Base-by-base conservation (phyloP, 2,888 invertebrate species). In the Drosophila quasianomalipes region DNA sequence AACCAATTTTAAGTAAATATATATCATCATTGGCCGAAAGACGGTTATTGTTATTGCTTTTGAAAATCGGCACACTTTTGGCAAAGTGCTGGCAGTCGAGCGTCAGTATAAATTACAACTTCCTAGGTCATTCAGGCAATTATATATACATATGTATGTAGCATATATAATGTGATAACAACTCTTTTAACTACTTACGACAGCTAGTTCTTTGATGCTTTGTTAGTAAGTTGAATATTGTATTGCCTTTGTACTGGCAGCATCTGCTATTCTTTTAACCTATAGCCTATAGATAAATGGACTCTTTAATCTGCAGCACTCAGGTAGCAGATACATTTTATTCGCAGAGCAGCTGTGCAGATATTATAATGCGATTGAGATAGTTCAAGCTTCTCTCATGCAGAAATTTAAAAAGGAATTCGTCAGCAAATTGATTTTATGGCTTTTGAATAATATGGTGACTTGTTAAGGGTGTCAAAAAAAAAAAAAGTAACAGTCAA, bases 381-480 rank as follows among this genome's bases (percentile, higher is more conserved):
- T 35, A 54, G 26, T 39, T 57, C 19, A 16, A 57, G n/a, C 30
- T 30, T 2, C 9, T 4, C 30, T 30, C 9, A 7, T 16, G 30
- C 16, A 26, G 4, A 68, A 49, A 49, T 68, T 16, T 28, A n/a
- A 28, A 28, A 68, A 4, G 31, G 28, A 33, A 37, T 57, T 55
- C 26, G 19, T 39, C 30, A 19, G 68, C 55, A 64, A 57, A 69
- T 70, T 69, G 68, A 69, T 69, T 49, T 30, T n/a, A 16, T 39
- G 16, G 31, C 9, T 30, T 28, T 35, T 28, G 70, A 55, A 54
- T 57, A 54, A 54, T 39, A 12, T 19, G n/a, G 10, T 9, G 37
- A 37, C n/a, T 51, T 33, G 70, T 68, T 28, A 22, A 33, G 22
- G 47, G 16, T 12, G 28, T 19, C n/a, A n/a, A n/a, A 19, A 26